These are phyloP conservation scores for Sceliomorpha sp. DNA, from an alignment of 2,888 invertebrate genomes.

Conservation along the genomic window DNA sequence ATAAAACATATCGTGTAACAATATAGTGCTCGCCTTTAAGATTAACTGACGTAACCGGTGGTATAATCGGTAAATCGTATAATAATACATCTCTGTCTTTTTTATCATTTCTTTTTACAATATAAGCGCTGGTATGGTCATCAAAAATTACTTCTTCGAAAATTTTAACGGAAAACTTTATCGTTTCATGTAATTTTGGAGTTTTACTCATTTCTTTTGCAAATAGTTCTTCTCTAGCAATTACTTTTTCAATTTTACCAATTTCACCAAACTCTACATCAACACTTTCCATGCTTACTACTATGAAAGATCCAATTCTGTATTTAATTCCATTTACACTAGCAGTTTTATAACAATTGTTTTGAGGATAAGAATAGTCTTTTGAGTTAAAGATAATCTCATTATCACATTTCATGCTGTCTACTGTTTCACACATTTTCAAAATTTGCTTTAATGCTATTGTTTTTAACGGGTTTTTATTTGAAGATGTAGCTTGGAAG, in stretches of 20 bases:
- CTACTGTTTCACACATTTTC: constrained; percentile 30
- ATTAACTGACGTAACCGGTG: constrained; percentile 5
- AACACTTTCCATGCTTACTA: constrained; percentile 16
- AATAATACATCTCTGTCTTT: constrained; percentile 6
- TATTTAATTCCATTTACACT: constrained; percentile 29
- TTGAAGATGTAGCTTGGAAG: constrained; percentile 9
- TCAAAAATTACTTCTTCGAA: constrained; percentile 23
- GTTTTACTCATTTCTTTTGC: too few relatives aligned
- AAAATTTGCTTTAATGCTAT: constrained; percentile 36
- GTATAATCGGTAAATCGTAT: not conserved
- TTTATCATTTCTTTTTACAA: constrained; percentile 16
- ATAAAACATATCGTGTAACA: constrained; percentile 14
- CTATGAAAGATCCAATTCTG: constrained; percentile 24
- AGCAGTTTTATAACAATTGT: constrained; percentile 19
- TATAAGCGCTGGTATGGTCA: constrained; percentile 20
- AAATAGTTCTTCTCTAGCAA: not conserved
- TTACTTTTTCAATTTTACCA: constrained; percentile 25
- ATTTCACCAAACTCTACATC: constrained; percentile 31
- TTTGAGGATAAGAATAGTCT: not conserved
- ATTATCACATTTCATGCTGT: constrained; percentile 11
- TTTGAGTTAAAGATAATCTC: constrained; percentile 14
- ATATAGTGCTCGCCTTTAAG: constrained; percentile 9
- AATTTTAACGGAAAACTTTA: constrained; percentile 9
- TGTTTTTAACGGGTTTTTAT: constrained; percentile 26
- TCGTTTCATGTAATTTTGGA: constrained; percentile 7